Percentiles rank a stretch among this genome's conserved stretches.
These are phyloP conservation scores for Metacarcinus magister DNA, from an alignment of 2,888 invertebrate genomes.

Conservation along the genomic window DNA sequence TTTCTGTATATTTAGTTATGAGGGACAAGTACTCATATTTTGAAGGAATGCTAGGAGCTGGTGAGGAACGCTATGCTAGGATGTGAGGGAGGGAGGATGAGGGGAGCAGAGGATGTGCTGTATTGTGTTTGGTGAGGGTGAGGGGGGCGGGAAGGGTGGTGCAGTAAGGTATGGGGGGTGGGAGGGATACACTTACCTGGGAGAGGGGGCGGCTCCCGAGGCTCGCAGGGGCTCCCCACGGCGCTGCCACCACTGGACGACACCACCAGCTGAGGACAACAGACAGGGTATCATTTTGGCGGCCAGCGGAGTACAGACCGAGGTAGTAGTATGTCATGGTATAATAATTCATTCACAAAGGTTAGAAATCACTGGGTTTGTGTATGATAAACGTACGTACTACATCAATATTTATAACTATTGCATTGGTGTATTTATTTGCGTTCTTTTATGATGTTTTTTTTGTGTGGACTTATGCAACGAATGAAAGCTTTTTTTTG, in stretches of 20 bases:
- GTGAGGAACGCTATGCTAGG: not conserved
- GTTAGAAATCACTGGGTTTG: not conserved
- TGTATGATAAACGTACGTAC: not conserved
- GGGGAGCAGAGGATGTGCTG: not conserved
- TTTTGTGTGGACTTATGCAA: no score
- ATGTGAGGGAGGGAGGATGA: not conserved
- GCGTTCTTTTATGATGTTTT: not conserved
- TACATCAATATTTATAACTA: not conserved
- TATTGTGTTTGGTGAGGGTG: not conserved
- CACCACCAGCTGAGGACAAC: conserved; percentile 74
- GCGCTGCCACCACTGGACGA: conserved; percentile 75
- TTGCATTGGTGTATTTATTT: not conserved
- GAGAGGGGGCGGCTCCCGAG: conserved; percentile 69
- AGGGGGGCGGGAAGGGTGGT: not conserved
- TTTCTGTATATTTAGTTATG: not conserved
- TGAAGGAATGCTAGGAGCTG: not conserved
- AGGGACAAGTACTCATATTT: not conserved
- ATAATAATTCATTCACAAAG: not conserved
- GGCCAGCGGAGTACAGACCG: not conserved
- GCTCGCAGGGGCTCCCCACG: conserved; percentile 74
- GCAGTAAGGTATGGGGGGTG: not conserved
- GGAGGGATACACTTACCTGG: conserved; percentile 67
- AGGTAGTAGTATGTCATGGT: not conserved
- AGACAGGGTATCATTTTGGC: not conserved
- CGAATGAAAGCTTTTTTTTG: no score